These are phyloP conservation scores for Microctenopoma steveboyesi DNA, from an alignment of 2,797 vertebrate species.

Conservation along the genomic window DNA sequence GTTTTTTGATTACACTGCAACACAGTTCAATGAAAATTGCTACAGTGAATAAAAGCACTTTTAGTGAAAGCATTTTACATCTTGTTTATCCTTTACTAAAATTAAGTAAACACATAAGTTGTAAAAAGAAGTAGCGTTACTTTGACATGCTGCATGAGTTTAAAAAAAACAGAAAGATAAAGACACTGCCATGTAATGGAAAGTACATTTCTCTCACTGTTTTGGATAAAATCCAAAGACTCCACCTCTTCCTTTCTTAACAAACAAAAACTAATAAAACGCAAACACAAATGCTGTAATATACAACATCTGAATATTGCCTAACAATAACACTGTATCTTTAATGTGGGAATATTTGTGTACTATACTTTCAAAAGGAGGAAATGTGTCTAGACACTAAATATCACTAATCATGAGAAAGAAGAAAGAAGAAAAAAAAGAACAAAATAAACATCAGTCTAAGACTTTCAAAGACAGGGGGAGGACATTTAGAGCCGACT, in stretches of 20 bases:
- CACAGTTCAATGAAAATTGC: conserved; percentile 23
- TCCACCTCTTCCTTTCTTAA: neutral
- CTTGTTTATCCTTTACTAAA: neutral
- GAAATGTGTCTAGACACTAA: neutral
- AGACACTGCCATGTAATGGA: conserved; percentile 46
- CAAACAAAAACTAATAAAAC: conserved; percentile 12
- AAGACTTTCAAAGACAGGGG: too few relatives aligned
- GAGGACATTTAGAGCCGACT: too few relatives aligned
- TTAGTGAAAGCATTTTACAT: conserved; percentile 24
- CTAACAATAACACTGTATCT: neutral
- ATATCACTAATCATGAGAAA: neutral
- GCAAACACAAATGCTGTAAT: neutral
- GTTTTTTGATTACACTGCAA: conserved; percentile 24
- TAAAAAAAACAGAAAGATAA: neutral
- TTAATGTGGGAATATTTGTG: neutral
- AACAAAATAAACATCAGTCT: neutral
- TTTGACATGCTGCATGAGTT: neutral
- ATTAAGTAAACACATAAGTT: too few relatives aligned
- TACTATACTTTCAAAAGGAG: too few relatives aligned
- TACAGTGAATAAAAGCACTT: conserved; percentile 60
- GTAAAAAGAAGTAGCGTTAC: neutral
- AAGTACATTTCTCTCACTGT: neutral
- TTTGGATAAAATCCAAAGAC: neutral
- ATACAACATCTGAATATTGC: neutral
- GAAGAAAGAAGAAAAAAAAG: neutral